Base-by-base conservation (phyloP, 2,888 invertebrate species). In the Ochropleura leucogaster region DNA sequence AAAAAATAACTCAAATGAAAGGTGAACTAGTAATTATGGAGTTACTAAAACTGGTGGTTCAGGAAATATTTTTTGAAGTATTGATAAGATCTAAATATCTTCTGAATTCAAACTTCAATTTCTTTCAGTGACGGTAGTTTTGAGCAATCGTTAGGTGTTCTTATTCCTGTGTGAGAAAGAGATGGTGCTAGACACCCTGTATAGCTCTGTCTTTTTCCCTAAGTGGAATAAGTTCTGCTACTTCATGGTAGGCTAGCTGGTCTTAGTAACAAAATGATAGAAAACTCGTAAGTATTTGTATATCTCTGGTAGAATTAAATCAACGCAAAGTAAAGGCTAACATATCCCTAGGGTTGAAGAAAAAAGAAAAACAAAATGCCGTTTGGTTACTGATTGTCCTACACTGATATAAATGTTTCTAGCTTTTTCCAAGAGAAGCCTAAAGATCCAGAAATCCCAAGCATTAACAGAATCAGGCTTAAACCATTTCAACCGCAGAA, bases 401-500 rank as follows among this genome's bases (percentile, higher is more conserved):
- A 60, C 18, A 42, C 18, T 18, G 9, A 18, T 9, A n/a, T 18
- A 10, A n/a, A 30, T 51, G 18, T 46, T 55, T 14, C 14, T 44
- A 18, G 16, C 9, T 30, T n/a, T 46, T 18, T 16, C 1, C 0
- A 0, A 60, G 8, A 44, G 18, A 53, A 12, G 0, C 9, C 44
- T 18, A 20, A 57, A 12, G 18, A 80, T 18, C n/a, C 9, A 8
- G 20, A 51, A 40, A 57, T 30, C 42, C 18, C 4, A 53, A 14
- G n/a, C 14, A 42, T 47, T 51, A 67, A 51, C n/a, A 67, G 30
- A 47, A 40, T 14, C 44, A 81, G 18, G 40, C 6, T 40, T 47
- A 57, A 70, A 81, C 44, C 42, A 67, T 55, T 64, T 68, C 62
- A 63, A 67, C 46, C 40, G 30, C 68, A 74, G 51, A 71, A 71